Evolutionary conservation across 2,888 invertebrate species (phyloP).

Genomic region (Caenorhabditis zanzibari): DNA sequence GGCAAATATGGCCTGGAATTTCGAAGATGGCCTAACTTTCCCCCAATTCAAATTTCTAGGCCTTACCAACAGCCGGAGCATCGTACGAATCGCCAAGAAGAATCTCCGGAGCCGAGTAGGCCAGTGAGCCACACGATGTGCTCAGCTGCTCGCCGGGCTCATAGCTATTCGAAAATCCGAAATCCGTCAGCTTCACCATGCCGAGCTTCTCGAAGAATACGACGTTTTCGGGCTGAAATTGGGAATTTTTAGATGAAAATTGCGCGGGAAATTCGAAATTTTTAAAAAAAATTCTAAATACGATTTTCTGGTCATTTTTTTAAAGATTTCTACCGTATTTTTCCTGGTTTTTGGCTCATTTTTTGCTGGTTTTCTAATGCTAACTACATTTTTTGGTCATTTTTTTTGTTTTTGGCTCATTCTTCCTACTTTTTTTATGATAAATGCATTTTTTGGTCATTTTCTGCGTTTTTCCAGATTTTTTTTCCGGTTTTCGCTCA

Average conservation of each 20-base stretch:
- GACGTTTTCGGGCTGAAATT: conserved; percentile 92
- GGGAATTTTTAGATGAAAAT: background rate
- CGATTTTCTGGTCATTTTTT: too few relatives aligned
- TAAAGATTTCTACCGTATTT: too few relatives aligned
- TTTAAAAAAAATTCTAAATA: too few relatives aligned
- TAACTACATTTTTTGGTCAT: too few relatives aligned
- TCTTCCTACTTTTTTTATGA: too few relatives aligned
- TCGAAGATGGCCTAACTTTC: background rate
- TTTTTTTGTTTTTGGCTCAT: too few relatives aligned
- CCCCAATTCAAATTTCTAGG: conserved; percentile 9
- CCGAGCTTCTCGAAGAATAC: conserved; percentile 98
- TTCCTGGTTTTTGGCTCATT: background rate
- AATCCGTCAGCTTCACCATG: conserved; percentile 98
- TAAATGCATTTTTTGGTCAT: too few relatives aligned
- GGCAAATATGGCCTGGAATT: too few relatives aligned
- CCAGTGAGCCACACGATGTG: conserved; percentile 98
- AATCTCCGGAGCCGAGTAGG: conserved; percentile 99
- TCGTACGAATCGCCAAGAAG: conserved; percentile 98
- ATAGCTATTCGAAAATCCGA: conserved; percentile 94
- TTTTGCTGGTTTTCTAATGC: too few relatives aligned
- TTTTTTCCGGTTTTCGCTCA: too few relatives aligned
- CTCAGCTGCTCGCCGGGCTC: conserved; percentile 96
- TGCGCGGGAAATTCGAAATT: too few relatives aligned
- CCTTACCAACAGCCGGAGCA: conserved; percentile 94
- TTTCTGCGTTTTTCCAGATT: too few relatives aligned